A percentile compares a stretch with the other conserved stretches of the same genome.
Conservation (phyloP, 2,113 vertebrate genomes). For the Heloderma charlesbogerti region DNA sequence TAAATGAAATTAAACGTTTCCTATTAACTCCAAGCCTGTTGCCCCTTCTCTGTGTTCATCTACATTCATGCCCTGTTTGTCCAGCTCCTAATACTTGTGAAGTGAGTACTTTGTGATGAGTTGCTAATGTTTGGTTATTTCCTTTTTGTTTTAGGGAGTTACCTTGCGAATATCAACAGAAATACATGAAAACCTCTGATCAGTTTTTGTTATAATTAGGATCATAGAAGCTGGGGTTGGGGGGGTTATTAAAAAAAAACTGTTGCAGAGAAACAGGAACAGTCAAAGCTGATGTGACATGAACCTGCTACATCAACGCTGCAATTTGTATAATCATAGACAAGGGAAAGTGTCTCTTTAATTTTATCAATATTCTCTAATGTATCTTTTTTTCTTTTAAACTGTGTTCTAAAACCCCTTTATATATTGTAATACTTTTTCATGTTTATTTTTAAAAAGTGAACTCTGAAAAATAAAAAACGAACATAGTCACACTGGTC, state of each 20-base stretch:
- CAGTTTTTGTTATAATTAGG: slow-evolving; percentile 13
- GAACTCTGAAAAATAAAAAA: slow-evolving; percentile 7
- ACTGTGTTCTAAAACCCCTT: slow-evolving; percentile 27
- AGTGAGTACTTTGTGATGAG: neutral
- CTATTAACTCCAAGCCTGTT: neutral
- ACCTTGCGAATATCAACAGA: slow-evolving; percentile 71
- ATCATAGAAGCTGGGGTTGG: neutral
- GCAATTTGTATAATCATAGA: neutral
- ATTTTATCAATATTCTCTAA: slow-evolving; percentile 17
- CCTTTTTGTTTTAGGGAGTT: slow-evolving; percentile 67
- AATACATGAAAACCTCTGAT: slow-evolving; percentile 63
- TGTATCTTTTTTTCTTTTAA: slow-evolving; percentile 9
- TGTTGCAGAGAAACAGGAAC: slow-evolving; percentile 14
- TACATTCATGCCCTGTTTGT: neutral
- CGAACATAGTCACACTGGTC: too few species aligned
- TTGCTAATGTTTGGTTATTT: slow-evolving; percentile 14
- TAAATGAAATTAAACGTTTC: neutral
- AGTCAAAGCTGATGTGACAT: neutral
- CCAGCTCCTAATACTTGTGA: neutral
- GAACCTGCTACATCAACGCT: neutral
- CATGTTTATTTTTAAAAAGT: slow-evolving; percentile 23
- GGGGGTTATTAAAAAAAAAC: neutral
- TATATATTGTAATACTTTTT: slow-evolving; percentile 50
- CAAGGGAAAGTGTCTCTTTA: slow-evolving; percentile 19
- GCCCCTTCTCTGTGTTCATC: neutral